A percentile compares a stretch with the other conserved stretches of the same genome.
Conservation (phyloP, 2,888 invertebrate species). For the Xestia c-nigrum region DNA sequence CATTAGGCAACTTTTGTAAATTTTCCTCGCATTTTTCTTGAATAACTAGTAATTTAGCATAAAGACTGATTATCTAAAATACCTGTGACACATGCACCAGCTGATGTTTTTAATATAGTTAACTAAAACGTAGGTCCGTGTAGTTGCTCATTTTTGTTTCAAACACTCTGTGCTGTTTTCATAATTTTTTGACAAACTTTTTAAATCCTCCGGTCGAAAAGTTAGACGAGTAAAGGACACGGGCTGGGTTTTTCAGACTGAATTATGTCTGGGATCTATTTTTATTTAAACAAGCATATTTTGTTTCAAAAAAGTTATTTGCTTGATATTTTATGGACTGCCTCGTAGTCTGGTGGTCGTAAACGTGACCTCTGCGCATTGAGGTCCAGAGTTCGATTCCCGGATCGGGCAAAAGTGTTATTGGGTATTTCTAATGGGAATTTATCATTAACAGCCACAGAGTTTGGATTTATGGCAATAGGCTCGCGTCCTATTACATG, state of each 20-base stretch:
- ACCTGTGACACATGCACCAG: conserved; percentile 7
- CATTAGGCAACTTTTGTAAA: not conserved
- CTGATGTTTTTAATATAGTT: conserved; percentile 31
- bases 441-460: too few species aligned
- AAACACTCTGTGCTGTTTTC: conserved; percentile 40
- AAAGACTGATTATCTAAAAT: not conserved
- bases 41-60: not conserved
- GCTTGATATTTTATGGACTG: not conserved
- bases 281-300: conserved; percentile 2
- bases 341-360: too few species aligned
- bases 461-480: too few species aligned
- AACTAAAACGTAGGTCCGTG: conserved; percentile 26
- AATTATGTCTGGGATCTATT: not conserved
- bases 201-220: conserved; percentile 40
- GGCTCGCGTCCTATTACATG: too few species aligned
- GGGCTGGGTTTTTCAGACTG: not conserved
- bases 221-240: conserved; percentile 18
- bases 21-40: too few species aligned
- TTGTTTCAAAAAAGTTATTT: not conserved
- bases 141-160: conserved; percentile 26
- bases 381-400: too few species aligned
- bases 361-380: too few species aligned
- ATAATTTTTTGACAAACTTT: conserved; percentile 44
- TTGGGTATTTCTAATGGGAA: too few species aligned
- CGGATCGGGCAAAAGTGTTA: too few species aligned